phyloP scores from a whole-genome alignment of 2,113 vertebrate genomes.

The Larimichthys crocea region DNA sequence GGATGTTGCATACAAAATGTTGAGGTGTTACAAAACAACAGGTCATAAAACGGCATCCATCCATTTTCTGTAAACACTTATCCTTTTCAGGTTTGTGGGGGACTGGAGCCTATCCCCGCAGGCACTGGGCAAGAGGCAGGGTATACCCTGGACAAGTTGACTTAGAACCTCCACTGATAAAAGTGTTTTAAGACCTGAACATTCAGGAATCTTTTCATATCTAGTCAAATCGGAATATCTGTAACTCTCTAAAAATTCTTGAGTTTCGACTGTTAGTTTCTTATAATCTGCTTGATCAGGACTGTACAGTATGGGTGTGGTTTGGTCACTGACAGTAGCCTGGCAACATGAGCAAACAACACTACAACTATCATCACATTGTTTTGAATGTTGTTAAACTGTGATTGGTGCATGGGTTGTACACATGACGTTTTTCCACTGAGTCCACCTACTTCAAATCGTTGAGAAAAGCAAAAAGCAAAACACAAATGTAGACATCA shows the following conservation, averaged over 20 bases:
- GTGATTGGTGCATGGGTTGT: neutral
- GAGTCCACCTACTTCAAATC: neutral
- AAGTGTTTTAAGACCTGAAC: neutral
- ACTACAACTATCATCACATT: neutral
- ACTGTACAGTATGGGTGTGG: neutral
- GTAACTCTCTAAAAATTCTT: too few relatives aligned
- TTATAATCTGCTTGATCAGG: neutral
- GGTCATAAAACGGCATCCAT: neutral
- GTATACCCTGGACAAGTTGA: too few relatives aligned
- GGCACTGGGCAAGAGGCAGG: too few relatives aligned
- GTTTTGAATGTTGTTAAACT: neutral
- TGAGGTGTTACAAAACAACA: slow-evolving; percentile 18
- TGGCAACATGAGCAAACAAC: slow-evolving; percentile 1
- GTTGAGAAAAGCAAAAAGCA: neutral
- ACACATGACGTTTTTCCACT: neutral
- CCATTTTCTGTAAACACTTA: too few relatives aligned
- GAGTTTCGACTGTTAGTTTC: too few relatives aligned
- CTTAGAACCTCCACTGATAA: neutral
- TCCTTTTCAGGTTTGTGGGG: too few relatives aligned
- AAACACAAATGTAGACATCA: neutral
- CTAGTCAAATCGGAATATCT: too few relatives aligned
- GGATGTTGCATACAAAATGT: slow-evolving; percentile 10
- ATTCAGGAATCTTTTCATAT: neutral
- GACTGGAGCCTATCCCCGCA: too few relatives aligned
- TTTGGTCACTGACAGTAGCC: neutral